phyloP scores from a whole-genome alignment of 2,113 vertebrate species.

The Ochotona princeps region DNA sequence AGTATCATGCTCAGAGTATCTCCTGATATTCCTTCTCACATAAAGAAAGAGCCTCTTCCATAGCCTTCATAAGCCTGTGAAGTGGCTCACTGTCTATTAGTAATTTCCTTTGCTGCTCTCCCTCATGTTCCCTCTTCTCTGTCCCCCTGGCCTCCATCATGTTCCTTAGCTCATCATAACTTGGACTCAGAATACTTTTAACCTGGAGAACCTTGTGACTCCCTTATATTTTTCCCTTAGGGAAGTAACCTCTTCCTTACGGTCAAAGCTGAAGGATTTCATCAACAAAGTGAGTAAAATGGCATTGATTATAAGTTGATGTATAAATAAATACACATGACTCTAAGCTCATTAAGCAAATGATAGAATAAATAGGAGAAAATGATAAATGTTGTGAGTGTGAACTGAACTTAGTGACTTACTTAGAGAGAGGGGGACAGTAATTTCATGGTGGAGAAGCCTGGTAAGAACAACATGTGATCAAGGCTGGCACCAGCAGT shows the following conservation, averaged over 20 bases:
- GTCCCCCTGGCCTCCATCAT: background rate
- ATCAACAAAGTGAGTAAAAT: constrained; percentile 37
- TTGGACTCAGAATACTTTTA: background rate
- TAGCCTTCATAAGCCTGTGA: background rate
- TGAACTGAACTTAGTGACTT: constrained; percentile 36
- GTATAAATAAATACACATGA: constrained; percentile 48
- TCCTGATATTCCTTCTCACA: constrained; percentile 18
- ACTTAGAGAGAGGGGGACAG: constrained; percentile 21
- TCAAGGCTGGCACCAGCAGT: background rate
- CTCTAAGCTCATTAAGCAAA: constrained; percentile 35
- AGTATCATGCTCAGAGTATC: constrained; percentile 29
- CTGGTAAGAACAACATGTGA: background rate
- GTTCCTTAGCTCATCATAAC: background rate
- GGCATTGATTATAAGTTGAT: constrained; percentile 35
- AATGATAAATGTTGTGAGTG: constrained; percentile 27
- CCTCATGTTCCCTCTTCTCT: background rate
- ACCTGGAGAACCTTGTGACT: background rate
- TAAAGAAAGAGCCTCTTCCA: background rate
- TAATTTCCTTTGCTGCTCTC: background rate
- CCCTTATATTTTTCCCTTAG: background rate
- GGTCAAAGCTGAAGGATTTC: constrained; percentile 41
- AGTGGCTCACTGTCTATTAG: background rate
- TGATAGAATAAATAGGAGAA: constrained; percentile 14
- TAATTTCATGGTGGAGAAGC: constrained; percentile 22
- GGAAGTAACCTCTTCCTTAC: background rate